phyloP scores from a whole-genome alignment of 2,797 vertebrate species.

The Sparidentex hasta region DNA sequence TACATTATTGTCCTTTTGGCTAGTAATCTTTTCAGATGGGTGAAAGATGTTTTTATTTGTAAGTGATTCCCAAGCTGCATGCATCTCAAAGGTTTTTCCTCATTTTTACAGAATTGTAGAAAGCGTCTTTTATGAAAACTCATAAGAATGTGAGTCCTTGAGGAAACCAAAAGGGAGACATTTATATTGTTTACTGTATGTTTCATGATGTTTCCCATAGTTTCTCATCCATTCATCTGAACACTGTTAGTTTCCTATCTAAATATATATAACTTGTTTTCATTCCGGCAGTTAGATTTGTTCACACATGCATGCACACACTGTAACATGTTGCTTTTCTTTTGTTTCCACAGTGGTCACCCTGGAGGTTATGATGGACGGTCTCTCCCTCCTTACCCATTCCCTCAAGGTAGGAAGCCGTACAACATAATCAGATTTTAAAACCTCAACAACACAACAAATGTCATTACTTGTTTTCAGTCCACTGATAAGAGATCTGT shows the following conservation, averaged over 20 bases:
- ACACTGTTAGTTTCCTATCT: background rate
- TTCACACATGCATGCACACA: background rate
- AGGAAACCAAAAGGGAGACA: background rate
- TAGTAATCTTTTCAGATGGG: too few relatives aligned
- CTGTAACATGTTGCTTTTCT: slow-evolving; percentile 20
- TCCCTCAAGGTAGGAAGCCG: slow-evolving; percentile 81
- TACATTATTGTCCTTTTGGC: too few relatives aligned
- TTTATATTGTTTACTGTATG: background rate
- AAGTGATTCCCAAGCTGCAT: too few relatives aligned
- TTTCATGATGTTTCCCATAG: background rate
- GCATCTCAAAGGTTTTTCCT: background rate
- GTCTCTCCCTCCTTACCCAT: slow-evolving; percentile 83
- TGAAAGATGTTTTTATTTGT: too few relatives aligned
- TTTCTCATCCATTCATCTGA: background rate
- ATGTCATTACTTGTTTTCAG: background rate
- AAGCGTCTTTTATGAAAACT: background rate
- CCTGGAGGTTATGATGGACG: slow-evolving; percentile 85
- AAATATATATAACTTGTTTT: background rate
- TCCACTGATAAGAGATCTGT: background rate
- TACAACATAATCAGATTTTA: background rate
- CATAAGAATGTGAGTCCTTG: background rate
- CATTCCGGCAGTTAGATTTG: too few relatives aligned
- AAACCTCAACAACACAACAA: background rate
- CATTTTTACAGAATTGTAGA: background rate
- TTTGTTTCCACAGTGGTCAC: slow-evolving; percentile 73